phyloP scores from a whole-genome alignment of 1,140 invertebrate genomes.

The Cyrtorhinus lividipennis region DNA sequence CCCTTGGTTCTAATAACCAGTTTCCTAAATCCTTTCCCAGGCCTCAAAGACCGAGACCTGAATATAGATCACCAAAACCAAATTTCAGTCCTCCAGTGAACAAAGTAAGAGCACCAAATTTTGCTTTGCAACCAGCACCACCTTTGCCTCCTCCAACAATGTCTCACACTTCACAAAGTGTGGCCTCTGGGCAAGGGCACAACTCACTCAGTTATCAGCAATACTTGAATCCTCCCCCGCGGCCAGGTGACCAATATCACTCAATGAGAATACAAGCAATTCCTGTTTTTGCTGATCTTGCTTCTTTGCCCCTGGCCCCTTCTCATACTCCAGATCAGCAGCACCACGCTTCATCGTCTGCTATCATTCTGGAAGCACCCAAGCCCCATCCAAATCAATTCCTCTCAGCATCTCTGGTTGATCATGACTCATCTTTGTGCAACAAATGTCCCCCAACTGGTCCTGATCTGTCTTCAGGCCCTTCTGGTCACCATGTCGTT shows the following conservation, averaged over 20 bases:
- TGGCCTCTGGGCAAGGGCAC: not conserved
- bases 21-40: constrained; percentile 12
- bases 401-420: not conserved
- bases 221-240: constrained; percentile 16
- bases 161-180: not conserved
- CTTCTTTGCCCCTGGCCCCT: constrained; percentile 11
- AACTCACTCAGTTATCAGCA: constrained; percentile 5
- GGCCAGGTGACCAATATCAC: constrained; percentile 7
- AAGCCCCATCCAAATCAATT: constrained; percentile 9
- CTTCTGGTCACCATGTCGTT: not conserved
- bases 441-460: constrained; percentile 18
- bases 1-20: not conserved
- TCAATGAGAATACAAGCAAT: constrained; percentile 8
- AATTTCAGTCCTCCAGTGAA: constrained; percentile 1
- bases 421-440: constrained; percentile 1
- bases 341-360: not conserved
- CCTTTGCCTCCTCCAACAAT: not conserved
- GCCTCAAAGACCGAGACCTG: not conserved
- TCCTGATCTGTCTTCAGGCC: constrained; percentile 10
- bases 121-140: not conserved
- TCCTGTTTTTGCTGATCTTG: constrained; percentile 10
- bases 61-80: not conserved
- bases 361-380: not conserved
- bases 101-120: not conserved
- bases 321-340: not conserved